These are phyloP conservation scores for Siniperca scherzeri DNA, from an alignment of 2,797 vertebrate species.

Conservation along the genomic window DNA sequence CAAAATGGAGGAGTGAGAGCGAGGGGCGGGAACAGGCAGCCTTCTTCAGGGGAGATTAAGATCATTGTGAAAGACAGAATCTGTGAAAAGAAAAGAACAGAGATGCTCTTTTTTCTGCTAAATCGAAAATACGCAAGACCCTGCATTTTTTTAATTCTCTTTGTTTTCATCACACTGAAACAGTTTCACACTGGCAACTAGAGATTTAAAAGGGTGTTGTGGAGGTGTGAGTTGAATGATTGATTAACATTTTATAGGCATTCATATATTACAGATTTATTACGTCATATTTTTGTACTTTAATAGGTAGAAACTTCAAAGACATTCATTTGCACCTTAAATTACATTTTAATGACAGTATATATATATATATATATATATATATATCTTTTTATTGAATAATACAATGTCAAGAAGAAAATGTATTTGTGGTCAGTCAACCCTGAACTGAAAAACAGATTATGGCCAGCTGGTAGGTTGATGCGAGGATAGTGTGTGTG, in stretches of 20 bases:
- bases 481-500: constrained; percentile 75
- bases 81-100: constrained; percentile 17
- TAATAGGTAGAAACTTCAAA: constrained; percentile 22
- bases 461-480: constrained; percentile 73
- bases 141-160: constrained; percentile 48
- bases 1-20: constrained; percentile 63
- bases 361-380: not conserved
- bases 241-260: constrained; percentile 64
- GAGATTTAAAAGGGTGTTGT: constrained; percentile 47
- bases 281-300: constrained; percentile 37
- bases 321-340: constrained; percentile 30
- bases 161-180: constrained; percentile 62
- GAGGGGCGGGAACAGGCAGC: constrained; percentile 50
- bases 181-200: constrained; percentile 47
- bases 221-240: constrained; percentile 61
- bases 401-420: constrained; percentile 54
- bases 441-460: constrained; percentile 74
- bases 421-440: constrained; percentile 68
- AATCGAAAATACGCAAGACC: constrained; percentile 54
- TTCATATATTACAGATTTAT: constrained; percentile 62
- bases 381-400: constrained; percentile 6
- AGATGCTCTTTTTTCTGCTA: constrained; percentile 38
- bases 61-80: constrained; percentile 71
- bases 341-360: constrained; percentile 44
- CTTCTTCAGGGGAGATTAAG: constrained; percentile 71